These are phyloP conservation scores for Parnassius orleans DNA, from an alignment of 2,888 invertebrate species.

Conservation along the genomic window DNA sequence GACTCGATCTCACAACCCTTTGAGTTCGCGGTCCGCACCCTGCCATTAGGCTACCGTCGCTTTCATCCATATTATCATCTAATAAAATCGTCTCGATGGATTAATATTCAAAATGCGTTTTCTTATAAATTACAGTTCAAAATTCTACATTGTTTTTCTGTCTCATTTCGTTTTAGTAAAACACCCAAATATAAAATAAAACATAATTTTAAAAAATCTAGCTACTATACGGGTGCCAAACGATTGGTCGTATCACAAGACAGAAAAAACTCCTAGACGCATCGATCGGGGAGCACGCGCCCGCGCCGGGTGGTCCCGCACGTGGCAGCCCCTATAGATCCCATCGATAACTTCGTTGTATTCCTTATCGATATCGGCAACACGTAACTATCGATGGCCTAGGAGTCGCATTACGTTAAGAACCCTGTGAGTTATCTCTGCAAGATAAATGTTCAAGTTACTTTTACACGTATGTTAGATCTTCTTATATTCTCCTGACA, in stretches of 20 bases:
- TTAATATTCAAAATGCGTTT: too few relatives aligned
- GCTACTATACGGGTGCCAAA: constrained; percentile 20
- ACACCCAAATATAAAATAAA: too few relatives aligned
- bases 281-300: constrained; percentile 54
- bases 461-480: too few relatives aligned
- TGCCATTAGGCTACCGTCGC: too few relatives aligned
- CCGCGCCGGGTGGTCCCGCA: constrained; percentile 68
- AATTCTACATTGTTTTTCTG: too few relatives aligned
- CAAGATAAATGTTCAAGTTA: not conserved
- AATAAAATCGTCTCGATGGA: too few relatives aligned
- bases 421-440: not conserved
- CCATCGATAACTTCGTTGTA: constrained; percentile 19
- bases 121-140: too few relatives aligned
- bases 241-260: constrained; percentile 40
- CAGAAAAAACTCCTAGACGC: constrained; percentile 43
- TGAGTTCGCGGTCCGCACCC: too few relatives aligned
- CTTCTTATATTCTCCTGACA: too few relatives aligned
- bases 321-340: constrained; percentile 74
- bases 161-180: too few relatives aligned
- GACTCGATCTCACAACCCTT: too few relatives aligned
- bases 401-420: constrained; percentile 18
- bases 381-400: constrained; percentile 40
- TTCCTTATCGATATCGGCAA: constrained; percentile 53
- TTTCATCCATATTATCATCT: too few relatives aligned
- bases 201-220: not conserved